Evolutionary conservation across 2,888 invertebrate species (phyloP), one percentile per base, ranked within the genome.

Genomic region (Eupithecia abbreviata): DNA sequence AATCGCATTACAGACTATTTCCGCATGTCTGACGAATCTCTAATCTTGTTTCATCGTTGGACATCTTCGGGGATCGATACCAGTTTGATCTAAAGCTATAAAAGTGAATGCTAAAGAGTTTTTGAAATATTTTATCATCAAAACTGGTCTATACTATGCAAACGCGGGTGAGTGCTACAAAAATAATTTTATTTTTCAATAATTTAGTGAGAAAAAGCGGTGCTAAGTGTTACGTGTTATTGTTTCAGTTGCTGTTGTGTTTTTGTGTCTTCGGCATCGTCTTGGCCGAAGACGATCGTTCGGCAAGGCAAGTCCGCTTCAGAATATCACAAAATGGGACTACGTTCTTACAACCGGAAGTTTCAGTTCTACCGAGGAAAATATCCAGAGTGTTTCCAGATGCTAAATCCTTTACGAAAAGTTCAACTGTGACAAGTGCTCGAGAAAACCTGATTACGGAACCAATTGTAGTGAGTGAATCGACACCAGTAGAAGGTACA

Each of bases 51-150:
- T 87, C 85, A 86, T 87, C 82, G 87, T 85, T 86, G 88, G 86
- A 81, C 86, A 85, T 88, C 86, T 83, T 82, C 88, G 88, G 85
- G 85, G 88, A 86, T 85, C 84, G 85, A 89, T 90, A 92, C 92
- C 90, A 88, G 93, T 93, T 91, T 88, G 83, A 85, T 80, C 80
- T 82, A 83, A 85, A 84, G 87, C 84, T 94, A 94, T 94, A 94
- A 90, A 94, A 92, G 91, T 88, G 90, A 91, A 89, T 83, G 90
- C 86, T 81, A 83, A 80, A 77, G 73, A 85, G 84, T 87, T 83
- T 83, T 87, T 85, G 81, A 85, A 89, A 89, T 89, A 92, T 88
- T 92, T 89, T 87, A 87, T 88, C 86, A 87, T 87, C 84, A 84
- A 86, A 88, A 84, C 82, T 84, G 82, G 84, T 82, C 84, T 85